Conservation (phyloP, 2,888 invertebrate genomes). For the Oscheius sp. region DNA sequence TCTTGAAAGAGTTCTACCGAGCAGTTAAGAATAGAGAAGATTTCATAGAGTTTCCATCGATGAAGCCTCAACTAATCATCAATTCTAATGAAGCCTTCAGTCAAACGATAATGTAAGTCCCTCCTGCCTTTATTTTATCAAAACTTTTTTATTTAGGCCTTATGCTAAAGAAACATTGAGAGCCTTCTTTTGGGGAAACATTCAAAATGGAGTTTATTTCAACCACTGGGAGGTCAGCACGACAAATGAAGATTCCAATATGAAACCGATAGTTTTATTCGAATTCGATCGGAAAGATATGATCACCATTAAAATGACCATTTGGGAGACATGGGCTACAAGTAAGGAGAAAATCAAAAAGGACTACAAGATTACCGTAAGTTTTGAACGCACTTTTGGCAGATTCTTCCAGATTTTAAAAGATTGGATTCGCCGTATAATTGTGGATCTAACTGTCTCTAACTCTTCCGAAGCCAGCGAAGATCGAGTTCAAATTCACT, state of each 20-base stretch:
- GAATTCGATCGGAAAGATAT: slow-evolving; percentile 48
- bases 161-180: too few relatives aligned
- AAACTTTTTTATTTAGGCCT: too few relatives aligned
- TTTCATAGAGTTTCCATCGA: too few relatives aligned
- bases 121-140: too few relatives aligned
- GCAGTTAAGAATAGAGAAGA: too few relatives aligned
- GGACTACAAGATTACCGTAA: slow-evolving; percentile 5
- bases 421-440: slow-evolving; percentile 50
- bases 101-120: too few relatives aligned
- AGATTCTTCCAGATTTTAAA: slow-evolving; percentile 39
- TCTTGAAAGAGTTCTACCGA: too few relatives aligned
- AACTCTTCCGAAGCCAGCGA: slow-evolving; percentile 34
- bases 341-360: background rate
- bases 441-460: slow-evolving; percentile 42
- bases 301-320: too few relatives aligned
- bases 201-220: slow-evolving; percentile 46
- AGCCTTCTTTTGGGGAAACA: slow-evolving; percentile 48
- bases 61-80: too few relatives aligned
- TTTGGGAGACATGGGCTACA: too few relatives aligned
- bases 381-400: slow-evolving; percentile 17
- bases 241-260: background rate
- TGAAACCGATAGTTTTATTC: slow-evolving; percentile 32
- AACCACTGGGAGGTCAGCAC: slow-evolving; percentile 47
- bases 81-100: too few relatives aligned
- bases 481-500: slow-evolving; percentile 35